Conservation (phyloP, 2,113 vertebrate species). For the Hippocampus barbouri region DNA sequence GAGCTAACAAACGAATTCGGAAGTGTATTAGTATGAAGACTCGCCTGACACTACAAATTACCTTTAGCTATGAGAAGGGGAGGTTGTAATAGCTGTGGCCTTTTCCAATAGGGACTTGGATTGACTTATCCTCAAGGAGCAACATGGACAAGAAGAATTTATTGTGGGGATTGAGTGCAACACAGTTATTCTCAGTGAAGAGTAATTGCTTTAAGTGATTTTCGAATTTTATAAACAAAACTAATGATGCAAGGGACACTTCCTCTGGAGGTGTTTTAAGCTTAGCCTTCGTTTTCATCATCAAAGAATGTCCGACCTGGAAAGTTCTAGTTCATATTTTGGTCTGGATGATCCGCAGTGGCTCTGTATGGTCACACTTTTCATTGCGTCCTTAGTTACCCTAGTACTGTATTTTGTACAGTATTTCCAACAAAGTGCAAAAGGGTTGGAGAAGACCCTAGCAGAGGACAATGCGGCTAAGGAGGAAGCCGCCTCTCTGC, state of each 20-base stretch:
- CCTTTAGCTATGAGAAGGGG: background rate
- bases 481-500: conserved; percentile 73
- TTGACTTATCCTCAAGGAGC: background rate
- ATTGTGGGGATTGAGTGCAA: conserved; percentile 3
- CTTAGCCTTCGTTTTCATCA: conserved; percentile 10
- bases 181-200: conserved; percentile 2
- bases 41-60: background rate
- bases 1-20: conserved; percentile 47
- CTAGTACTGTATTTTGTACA: conserved; percentile 78
- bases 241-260: conserved; percentile 29
- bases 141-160: conserved; percentile 16
- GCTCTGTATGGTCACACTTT: conserved; percentile 78
- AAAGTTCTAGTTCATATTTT: conserved; percentile 58
- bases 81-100: background rate
- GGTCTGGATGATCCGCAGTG: conserved; percentile 77
- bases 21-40: conserved; percentile 5
- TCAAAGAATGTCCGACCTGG: conserved; percentile 74
- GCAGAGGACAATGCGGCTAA: conserved; percentile 29
- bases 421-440: conserved; percentile 59
- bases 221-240: background rate
- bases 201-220: conserved; percentile 20
- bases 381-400: conserved; percentile 73
- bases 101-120: conserved; percentile 7
- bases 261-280: conserved; percentile 37
- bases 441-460: conserved; percentile 10